Base-by-base conservation (phyloP, 2,888 invertebrate genomes). In the Drosophila mimetica region DNA sequence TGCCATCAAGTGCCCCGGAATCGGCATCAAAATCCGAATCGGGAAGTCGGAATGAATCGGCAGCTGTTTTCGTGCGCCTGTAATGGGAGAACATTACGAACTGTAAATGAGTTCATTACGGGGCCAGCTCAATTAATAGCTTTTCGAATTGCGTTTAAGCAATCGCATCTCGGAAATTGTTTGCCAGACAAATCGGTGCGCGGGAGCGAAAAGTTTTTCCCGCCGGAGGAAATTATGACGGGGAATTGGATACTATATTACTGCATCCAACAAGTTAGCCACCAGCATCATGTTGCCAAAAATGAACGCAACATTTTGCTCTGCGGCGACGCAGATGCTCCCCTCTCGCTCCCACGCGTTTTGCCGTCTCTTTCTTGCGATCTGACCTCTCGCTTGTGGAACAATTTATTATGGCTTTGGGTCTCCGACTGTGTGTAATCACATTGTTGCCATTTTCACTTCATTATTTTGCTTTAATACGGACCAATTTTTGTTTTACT, bases 401-500 rank as follows among this genome's bases (percentile, higher is more conserved):
- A 30, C 58, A 51, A 55, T 71, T 71, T 64, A 72, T 73, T 61
- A 47, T 51, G 52, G 55, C 57, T 54, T 72, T 51, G 63, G 58
- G 54, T 58, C 57, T 58, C 52, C 53, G 81, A 71, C 72, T 86
- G 84, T 75, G 70, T 82, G 82, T 84, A 88, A 84, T 84, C 84
- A 84, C 88, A 88, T 88, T 85, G 86, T 88, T 88, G 85, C 88
- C 86, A 86, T 85, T 88, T 85, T 83, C 88, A 86, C 85, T 86
- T 86, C 86, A 86, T 85, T 85, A 88, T 88, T 86, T 80, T 84
- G 75, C 84, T 79, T 86, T 88, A 87, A 88, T 88, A 74, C 78
- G 77, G 73, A 84, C 78, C 72, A 84, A 83, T 83, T 88, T 63
- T 86, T 88, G 78, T 83, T 85, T 88, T 88, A 85, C 78, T 74